phyloP scores from a whole-genome alignment of 2,888 invertebrate species.

The Tortricodes alternella region DNA sequence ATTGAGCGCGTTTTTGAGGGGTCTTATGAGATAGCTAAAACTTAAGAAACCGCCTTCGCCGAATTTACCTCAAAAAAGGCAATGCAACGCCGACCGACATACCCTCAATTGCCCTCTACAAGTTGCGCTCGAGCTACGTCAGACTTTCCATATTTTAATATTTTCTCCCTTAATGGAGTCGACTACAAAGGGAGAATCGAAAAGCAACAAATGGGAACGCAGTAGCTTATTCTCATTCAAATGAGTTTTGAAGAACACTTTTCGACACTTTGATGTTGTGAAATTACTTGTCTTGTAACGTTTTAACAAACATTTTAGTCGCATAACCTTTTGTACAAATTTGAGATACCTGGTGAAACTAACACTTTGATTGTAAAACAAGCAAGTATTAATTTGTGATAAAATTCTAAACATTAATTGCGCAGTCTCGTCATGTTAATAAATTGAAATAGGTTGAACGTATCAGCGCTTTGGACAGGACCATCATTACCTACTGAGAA shows the following conservation, averaged over 20 bases:
- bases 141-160: conserved; percentile 74
- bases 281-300: conserved; percentile 45
- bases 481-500: too few species aligned
- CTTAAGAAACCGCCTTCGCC: too few species aligned
- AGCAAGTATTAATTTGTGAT: too few species aligned
- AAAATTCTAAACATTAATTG: too few species aligned
- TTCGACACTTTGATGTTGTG: conserved; percentile 68
- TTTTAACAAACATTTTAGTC: conserved; percentile 24
- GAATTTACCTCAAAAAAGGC: background rate
- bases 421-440: too few species aligned
- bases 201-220: conserved; percentile 68
- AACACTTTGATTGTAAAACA: too few species aligned
- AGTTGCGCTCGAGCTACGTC: conserved; percentile 57
- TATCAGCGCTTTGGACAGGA: too few species aligned
- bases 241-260: conserved; percentile 67
- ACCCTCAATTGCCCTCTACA: conserved; percentile 14
- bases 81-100: background rate
- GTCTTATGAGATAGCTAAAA: too few species aligned
- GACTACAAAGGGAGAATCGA: conserved; percentile 68
- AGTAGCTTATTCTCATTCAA: conserved; percentile 73
- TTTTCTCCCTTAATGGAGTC: conserved; percentile 56
- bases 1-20: too few species aligned
- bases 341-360: too few species aligned
- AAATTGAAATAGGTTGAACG: too few species aligned
- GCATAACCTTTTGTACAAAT: background rate